phyloP scores from a whole-genome alignment of 1,140 invertebrate genomes.

The Eumeta japonica region DNA sequence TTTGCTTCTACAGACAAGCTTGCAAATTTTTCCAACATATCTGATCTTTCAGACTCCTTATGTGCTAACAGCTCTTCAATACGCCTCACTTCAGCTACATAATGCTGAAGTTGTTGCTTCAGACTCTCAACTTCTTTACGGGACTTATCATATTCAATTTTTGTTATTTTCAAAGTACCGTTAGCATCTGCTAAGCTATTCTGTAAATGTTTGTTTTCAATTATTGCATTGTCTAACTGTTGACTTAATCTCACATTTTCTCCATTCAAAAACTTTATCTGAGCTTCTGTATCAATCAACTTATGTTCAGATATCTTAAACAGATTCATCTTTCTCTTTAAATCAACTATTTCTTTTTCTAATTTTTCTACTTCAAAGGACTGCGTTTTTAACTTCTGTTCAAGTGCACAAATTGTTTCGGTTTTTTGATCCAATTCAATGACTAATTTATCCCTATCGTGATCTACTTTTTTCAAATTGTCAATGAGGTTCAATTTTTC shows the following conservation, averaged over 20 bases:
- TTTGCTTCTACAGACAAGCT: conserved; percentile 69
- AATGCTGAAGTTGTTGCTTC: conserved; percentile 70
- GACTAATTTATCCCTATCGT: conserved; percentile 62
- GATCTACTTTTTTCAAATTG: conserved; percentile 58
- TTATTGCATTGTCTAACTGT: conserved; percentile 57
- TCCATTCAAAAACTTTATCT: conserved; percentile 51
- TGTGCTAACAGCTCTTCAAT: conserved; percentile 67
- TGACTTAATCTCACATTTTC: conserved; percentile 49
- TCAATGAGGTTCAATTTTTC: conserved; percentile 59
- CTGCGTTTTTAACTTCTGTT: conserved; percentile 59
- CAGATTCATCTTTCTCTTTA: conserved; percentile 43
- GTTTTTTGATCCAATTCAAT: conserved; percentile 63
- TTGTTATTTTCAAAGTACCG: conserved; percentile 38
- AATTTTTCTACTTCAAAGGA: conserved; percentile 44
- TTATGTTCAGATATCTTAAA: conserved; percentile 56
- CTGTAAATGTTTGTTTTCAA: conserved; percentile 65
- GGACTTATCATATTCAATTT: conserved; percentile 63
- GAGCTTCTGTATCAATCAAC: conserved; percentile 57
- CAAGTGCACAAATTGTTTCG: conserved; percentile 56
- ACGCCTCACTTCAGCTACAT: conserved; percentile 69
- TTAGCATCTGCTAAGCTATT: conserved; percentile 61
- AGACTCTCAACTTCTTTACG: conserved; percentile 65
- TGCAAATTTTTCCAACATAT: conserved; percentile 72
- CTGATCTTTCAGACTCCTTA: conserved; percentile 70
- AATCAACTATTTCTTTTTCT: conserved; percentile 42